Conservation (phyloP, 2,888 invertebrate genomes). For the Metallyticus violacea region DNA sequence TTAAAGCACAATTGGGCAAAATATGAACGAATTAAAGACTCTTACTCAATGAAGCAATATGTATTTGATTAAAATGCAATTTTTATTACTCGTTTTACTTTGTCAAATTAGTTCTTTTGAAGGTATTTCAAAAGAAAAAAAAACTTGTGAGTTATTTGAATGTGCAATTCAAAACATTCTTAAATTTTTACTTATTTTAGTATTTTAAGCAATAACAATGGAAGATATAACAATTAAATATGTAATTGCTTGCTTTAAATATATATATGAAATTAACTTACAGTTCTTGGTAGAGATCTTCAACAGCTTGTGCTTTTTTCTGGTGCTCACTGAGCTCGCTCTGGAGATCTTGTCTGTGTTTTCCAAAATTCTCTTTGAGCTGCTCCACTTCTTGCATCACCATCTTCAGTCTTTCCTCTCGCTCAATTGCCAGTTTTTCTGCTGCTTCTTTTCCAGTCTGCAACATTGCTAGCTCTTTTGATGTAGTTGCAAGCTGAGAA, state of each 20-base stretch:
- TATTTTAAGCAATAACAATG: no score
- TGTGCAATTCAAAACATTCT: no score
- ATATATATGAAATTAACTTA: slow-evolving; percentile 41
- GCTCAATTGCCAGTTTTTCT: slow-evolving; percentile 30
- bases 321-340: slow-evolving; percentile 27
- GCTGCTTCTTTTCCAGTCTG: slow-evolving; percentile 16
- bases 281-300: slow-evolving; percentile 49
- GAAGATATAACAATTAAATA: not conserved
- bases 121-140: no score
- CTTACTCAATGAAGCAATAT: no score
- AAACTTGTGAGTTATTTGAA: no score
- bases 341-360: slow-evolving; percentile 25
- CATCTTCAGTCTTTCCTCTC: slow-evolving; percentile 27
- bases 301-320: slow-evolving; percentile 40
- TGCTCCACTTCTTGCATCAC: slow-evolving; percentile 26
- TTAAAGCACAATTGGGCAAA: no score
- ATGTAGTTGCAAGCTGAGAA: slow-evolving; percentile 1
- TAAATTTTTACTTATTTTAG: no score
- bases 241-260: not conserved
- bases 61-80: no score
- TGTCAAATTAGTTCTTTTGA: no score
- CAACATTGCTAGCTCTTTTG: slow-evolving; percentile 19
- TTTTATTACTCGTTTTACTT: no score
- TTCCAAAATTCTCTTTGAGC: slow-evolving; percentile 23
- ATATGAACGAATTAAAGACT: no score